Evolutionary conservation across 1,140 invertebrate species (phyloP).

Genomic region (Wasmannia auropunctata): DNA sequence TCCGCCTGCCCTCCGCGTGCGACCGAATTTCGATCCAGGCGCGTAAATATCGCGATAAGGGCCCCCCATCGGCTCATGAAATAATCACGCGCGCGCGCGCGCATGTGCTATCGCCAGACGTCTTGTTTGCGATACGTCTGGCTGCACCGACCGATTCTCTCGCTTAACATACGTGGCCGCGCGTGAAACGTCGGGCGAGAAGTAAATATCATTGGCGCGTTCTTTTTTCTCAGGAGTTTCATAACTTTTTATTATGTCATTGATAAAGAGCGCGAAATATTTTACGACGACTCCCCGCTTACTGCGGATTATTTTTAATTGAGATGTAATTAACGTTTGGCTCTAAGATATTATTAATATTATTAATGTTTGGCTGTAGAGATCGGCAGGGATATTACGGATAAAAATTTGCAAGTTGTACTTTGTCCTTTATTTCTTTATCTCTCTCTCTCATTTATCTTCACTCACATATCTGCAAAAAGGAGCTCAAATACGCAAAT

Average conservation of each 20-base stretch:
- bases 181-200: neutral
- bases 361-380: too few species aligned
- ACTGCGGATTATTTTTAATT: too few species aligned
- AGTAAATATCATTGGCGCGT: neutral
- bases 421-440: neutral
- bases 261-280: neutral
- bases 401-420: neutral
- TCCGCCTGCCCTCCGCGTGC: neutral
- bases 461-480: neutral
- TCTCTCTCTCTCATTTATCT: neutral
- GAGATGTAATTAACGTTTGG: too few species aligned
- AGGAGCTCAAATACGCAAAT: too few species aligned
- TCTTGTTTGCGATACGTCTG: constrained; percentile 6
- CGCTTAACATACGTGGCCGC: neutral
- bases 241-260: constrained; percentile 5
- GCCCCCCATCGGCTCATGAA: neutral
- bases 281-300: too few species aligned
- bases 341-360: too few species aligned
- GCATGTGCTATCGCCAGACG: neutral
- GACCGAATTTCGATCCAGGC: constrained; percentile 39
- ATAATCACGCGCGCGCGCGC: neutral
- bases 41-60: constrained; percentile 24
- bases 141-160: neutral
- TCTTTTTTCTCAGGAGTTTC: neutral
- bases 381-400: neutral